Percentiles rank a stretch among this genome's conserved stretches.
Conservation (phyloP, 2,888 invertebrate genomes). For the Tortricodes alternella region DNA sequence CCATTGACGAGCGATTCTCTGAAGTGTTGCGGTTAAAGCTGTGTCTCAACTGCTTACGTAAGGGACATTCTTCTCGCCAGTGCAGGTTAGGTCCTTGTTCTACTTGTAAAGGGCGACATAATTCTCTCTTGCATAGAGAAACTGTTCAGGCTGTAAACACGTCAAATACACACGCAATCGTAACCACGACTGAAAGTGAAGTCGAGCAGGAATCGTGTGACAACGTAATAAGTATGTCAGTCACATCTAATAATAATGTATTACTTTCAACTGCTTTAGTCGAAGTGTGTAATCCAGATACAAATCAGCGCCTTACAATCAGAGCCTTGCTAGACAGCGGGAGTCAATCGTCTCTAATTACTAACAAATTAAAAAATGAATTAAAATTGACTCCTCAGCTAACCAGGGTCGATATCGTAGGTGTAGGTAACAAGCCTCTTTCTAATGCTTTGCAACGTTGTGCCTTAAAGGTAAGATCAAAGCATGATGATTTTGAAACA, state of each 20-base stretch:
- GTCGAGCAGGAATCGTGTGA: too few relatives aligned
- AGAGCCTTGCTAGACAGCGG: constrained; percentile 17
- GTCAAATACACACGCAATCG: neutral
- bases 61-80: neutral
- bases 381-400: constrained; percentile 11
- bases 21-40: constrained; percentile 9
- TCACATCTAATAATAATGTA: neutral
- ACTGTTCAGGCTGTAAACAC: neutral
- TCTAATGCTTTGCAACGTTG: neutral
- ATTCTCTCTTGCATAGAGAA: constrained; percentile 6
- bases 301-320: neutral
- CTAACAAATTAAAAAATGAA: neutral
- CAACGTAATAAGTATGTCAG: neutral
- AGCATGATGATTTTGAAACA: neutral
- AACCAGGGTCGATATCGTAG: constrained; percentile 4
- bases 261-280: constrained; percentile 13
- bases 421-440: constrained; percentile 21
- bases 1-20: constrained; percentile 1
- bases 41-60: constrained; percentile 12
- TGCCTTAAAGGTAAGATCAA: neutral
- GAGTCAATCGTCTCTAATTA: constrained; percentile 23
- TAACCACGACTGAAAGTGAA: too few relatives aligned
- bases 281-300: constrained; percentile 8
- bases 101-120: constrained; percentile 9
- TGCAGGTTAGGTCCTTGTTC: constrained; percentile 15